These are phyloP conservation scores for Hippopotamus amphibius DNA, from an alignment of 2,113 vertebrate genomes.

Conservation along the genomic window DNA sequence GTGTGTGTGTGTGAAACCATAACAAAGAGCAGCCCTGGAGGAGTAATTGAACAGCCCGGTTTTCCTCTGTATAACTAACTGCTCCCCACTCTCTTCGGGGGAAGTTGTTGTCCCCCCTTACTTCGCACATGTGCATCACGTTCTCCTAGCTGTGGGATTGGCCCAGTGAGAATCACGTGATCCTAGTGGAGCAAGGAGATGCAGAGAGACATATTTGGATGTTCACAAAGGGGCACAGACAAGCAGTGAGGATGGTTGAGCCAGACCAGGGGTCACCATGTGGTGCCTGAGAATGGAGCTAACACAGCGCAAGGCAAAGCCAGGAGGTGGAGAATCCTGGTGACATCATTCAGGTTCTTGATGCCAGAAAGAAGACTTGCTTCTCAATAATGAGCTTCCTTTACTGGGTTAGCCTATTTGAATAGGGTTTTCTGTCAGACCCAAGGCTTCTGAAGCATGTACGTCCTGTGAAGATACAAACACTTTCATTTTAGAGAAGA, in stretches of 20 bases:
- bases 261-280: background rate
- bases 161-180: background rate
- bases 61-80: background rate
- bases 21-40: background rate
- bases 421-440: background rate
- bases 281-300: background rate
- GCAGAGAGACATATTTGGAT: background rate
- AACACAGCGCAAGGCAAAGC: background rate
- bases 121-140: fast-evolving
- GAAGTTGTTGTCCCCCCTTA: background rate
- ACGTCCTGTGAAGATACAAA: background rate
- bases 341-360: background rate
- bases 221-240: background rate
- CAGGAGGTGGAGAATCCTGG: background rate
- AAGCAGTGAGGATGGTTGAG: background rate
- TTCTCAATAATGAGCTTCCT: background rate
- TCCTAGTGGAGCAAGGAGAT: background rate
- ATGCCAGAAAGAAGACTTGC: background rate
- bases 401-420: background rate
- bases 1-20: fast-evolving
- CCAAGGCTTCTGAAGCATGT: background rate
- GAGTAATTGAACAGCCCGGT: background rate
- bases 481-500: background rate
- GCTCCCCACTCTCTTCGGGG: background rate
- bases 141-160: background rate